Conservation (phyloP, 2,797 vertebrate species). For the Gadopsis bispinosus region DNA sequence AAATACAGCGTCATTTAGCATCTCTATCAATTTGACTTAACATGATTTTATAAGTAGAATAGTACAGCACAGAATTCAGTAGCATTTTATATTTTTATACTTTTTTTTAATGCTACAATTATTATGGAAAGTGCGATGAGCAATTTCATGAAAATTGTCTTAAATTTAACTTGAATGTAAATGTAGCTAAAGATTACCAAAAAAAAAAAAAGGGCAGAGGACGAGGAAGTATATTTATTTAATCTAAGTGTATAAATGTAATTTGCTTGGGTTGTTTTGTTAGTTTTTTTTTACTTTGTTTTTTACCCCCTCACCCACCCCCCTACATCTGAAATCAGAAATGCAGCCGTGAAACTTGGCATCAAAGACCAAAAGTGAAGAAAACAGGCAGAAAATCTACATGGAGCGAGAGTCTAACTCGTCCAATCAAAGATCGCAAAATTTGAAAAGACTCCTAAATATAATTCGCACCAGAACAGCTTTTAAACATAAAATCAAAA, state of each 20-base stretch:
- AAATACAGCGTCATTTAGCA: background rate
- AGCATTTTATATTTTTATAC: background rate
- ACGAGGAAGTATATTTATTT: background rate
- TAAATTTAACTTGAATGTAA: background rate
- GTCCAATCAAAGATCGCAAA: too few relatives aligned
- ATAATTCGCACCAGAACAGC: background rate
- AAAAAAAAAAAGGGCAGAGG: constrained; percentile 1
- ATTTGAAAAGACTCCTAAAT: background rate
- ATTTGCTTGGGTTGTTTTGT: background rate
- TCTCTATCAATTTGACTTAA: background rate
- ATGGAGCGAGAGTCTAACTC: background rate
- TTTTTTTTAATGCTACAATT: background rate
- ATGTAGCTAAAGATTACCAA: background rate
- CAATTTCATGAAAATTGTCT: background rate
- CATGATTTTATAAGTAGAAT: background rate
- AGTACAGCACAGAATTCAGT: background rate
- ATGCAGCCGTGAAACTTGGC: background rate
- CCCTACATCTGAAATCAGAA: background rate
- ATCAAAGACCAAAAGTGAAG: background rate
- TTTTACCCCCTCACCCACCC: too few relatives aligned
- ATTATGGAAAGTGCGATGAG: background rate
- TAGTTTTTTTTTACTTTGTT: too few relatives aligned
- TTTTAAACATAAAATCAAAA: background rate
- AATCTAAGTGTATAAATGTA: background rate
- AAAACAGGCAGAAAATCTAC: background rate